Base-by-base conservation (phyloP, 2,888 invertebrate species). In the Eupithecia tripunctaria region DNA sequence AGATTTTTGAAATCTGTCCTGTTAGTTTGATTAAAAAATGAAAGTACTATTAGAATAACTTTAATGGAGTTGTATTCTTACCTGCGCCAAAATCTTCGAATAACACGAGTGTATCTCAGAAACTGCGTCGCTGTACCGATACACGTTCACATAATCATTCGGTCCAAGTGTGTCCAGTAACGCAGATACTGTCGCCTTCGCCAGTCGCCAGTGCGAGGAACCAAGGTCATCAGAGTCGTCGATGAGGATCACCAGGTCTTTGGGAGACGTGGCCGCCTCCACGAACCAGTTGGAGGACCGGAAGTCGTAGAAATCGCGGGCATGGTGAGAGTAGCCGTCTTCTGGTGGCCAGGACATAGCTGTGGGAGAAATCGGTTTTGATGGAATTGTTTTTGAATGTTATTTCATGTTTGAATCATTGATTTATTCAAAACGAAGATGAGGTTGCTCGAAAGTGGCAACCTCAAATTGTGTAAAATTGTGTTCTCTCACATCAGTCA, bases 61-160 rank as follows among this genome's bases (percentile, higher is more conserved):
- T 8, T 36, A 36, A 7, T 36, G 36, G 10, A 36, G 10, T 36
- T 36, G 18, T 38, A 21, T 12, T 68, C 88, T 86, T 84, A 98
- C 98, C 95, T 97, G 98, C 67, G 99, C 97, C 82, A 99, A 95
- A 80, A 97, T 96, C 86, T 98, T 97, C 85, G 97, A 97, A 88
- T 98, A 99, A 86, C 99, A 99, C 0, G 97, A 96, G 77, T 99
- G 97, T 10, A 98, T 96, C 78, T 98, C 98, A 65, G 96, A 95
- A 0, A 98, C 96, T 0, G 95, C 95, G 70, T 98, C 98, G 60
- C 98, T 97, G 91, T 99, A 99, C 88, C 97, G 96, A 85, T 97
- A 98, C 66, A 99, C 96, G 88, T 99, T 99, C 70, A 99, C 98
- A 88, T 97, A 99, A 91, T 99, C 99, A 87, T 99, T 98, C 80